Base-by-base conservation (phyloP, 2,797 vertebrate genomes). In the Microhierax caerulescens region DNA sequence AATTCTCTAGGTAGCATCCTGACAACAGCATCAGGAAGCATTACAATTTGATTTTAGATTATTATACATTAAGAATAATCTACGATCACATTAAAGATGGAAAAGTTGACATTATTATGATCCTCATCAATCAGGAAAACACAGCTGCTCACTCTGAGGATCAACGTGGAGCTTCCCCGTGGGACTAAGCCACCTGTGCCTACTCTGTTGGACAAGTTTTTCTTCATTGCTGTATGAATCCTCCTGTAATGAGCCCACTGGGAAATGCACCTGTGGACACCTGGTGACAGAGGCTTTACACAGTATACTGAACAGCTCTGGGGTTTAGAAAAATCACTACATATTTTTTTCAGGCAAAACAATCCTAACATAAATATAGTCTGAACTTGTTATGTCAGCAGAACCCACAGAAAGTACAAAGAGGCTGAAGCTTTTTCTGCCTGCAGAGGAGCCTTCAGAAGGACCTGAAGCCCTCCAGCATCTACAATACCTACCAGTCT, bases 101-200 rank as follows among this genome's bases (percentile, higher is more conserved):
- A 34, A 41, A 70, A 77, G 41, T 28, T 41, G 47, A 61, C 70
- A 43, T 59, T 0, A 22, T 41, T 24, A 22, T 0, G 1, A 2
- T 43, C 14, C 17, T 61, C 32, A n/a, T 11, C 51, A 27, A 36
- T n/a, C 7, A 61, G 51, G 51, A 85, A 30, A 19, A 27, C 2
- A 3, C 18, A 51, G 59, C 48, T 70, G 17, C 22, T 59, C 36
- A 28, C 51, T 47, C 45, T 56, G 51, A 78, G 20, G 78, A 67
- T 32, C 30, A 48, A 4, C 0, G 1, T 17, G 43, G 32, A 82
- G 10, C 61, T 34, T 61, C 67, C 56, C 54, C 12, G 9, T 6
- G 30, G 37, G 85, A 16, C 41, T 34, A 30, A 60, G 25, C 16
- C 45, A 9, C 4, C 15, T 47, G 25, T 32, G 10, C 41, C 50